Base-by-base conservation (phyloP, 2,797 vertebrate genomes). In the Capromys pilorides region DNA sequence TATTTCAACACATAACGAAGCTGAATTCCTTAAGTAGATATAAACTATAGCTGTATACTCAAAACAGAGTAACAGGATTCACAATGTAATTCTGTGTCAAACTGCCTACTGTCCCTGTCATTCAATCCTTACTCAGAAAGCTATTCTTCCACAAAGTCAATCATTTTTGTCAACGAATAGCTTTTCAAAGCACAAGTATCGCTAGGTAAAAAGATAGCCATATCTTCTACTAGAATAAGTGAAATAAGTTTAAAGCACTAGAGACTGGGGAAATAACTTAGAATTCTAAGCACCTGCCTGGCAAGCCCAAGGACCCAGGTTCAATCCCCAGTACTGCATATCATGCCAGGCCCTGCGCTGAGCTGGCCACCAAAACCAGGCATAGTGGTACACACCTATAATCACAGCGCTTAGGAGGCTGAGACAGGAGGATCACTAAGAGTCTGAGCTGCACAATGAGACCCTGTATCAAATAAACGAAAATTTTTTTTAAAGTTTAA, bases 131-230 rank as follows among this genome's bases (percentile, higher is more conserved):
- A 88, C 39, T 81, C 77, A n/a, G 61, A 80, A 51, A 69, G 59
- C 36, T 51, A 31, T 2, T 31, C n/a, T 10, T 83, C 31, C 2
- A 64, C 82, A 73, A 87, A 88, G 41, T 73, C 61, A 67, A 18
- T 90, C n/a, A 73, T 84, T 93, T 91, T 80, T 77, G 66, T 90
- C 64, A 73, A 91, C 78, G 86, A 94, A 69, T n/a, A 84, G 5
- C 87, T 93, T 87, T 89, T 87, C 14, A 36, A 90, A 88, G 85
- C 57, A 41, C 36, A 94, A 93, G 59, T 75, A 92, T n/a, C 33
- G 81, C 66, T 45, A 28, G 22, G 1, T 13, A 83, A 64, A 33
- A 96, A 91, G 93, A 66, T 10, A 85, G 64, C 18, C 22, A 0
- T 75, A 67, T 79, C 45, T 64, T 88, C 69, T 73, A 73, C 21